A percentile compares a stretch with the other conserved stretches of the same genome.
Evolutionary conservation across 2,113 vertebrate genomes (phyloP).

Genomic region (Indicator maculatus): DNA sequence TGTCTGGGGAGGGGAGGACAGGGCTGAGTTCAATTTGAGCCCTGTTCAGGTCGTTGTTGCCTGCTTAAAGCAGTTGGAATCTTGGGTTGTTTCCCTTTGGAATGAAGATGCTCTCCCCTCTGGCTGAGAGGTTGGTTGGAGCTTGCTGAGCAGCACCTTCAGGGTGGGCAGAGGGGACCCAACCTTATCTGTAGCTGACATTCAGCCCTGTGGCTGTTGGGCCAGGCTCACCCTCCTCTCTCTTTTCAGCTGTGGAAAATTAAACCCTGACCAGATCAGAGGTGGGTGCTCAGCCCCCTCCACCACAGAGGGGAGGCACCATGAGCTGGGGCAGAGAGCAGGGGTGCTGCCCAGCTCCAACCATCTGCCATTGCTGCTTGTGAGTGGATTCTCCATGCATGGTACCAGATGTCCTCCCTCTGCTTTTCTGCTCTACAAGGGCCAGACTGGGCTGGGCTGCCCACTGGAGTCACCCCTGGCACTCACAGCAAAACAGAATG

Average conservation of each 20-base stretch:
- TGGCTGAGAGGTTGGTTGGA: background rate
- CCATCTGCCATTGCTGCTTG: background rate
- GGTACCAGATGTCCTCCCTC: background rate
- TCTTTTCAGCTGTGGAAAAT: slow-evolving; percentile 80
- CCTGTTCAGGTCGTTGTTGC: background rate
- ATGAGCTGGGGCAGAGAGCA: background rate
- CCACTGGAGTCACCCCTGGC: background rate
- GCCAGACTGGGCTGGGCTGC: background rate
- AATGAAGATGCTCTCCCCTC: background rate
- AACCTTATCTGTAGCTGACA: background rate
- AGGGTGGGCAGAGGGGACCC: background rate
- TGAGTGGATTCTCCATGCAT: too few species aligned
- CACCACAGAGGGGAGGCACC: background rate
- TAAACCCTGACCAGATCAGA: slow-evolving; percentile 65
- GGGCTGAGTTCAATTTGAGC: background rate
- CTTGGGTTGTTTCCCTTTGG: background rate
- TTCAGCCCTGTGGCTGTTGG: background rate
- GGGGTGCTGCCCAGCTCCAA: background rate
- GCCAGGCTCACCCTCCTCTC: background rate
- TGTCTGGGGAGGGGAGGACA: fast-evolving
- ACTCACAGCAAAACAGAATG: background rate
- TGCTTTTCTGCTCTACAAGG: background rate
- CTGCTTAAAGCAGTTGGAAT: background rate
- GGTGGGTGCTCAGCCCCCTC: background rate
- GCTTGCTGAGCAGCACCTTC: background rate